phyloP scores from a whole-genome alignment of 2,797 vertebrate genomes.

The Typhlichthys eigenmanni region DNA sequence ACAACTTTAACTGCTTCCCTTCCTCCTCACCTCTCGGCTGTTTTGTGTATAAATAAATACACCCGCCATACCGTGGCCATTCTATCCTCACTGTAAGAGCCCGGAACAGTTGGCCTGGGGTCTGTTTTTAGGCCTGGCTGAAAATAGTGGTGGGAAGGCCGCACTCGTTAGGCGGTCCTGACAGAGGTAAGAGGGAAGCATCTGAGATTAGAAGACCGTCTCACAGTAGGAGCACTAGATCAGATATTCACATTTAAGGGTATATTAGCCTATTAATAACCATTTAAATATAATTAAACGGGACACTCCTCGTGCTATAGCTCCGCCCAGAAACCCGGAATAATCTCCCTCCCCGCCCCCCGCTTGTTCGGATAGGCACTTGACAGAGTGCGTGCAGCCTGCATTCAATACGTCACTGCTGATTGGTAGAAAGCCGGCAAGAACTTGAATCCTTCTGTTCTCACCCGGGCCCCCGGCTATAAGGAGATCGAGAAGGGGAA shows the following conservation, averaged over 20 bases:
- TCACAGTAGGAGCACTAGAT: no score
- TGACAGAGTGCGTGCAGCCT: no score
- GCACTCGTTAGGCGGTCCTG: background rate
- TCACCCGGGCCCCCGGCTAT: background rate
- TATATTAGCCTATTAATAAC: no score
- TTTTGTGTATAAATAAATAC: slow-evolving; percentile 52
- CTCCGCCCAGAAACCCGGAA: no score
- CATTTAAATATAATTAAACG: no score
- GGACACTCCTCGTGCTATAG: no score
- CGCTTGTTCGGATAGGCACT: no score
- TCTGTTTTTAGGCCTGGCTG: slow-evolving; percentile 56
- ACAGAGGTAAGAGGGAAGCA: background rate
- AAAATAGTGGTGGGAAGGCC: slow-evolving; percentile 51
- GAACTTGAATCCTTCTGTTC: background rate
- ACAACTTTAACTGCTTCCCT: slow-evolving; percentile 9
- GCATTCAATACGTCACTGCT: no score
- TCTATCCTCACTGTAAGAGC: slow-evolving; percentile 13
- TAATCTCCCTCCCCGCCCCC: no score
- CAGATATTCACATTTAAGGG: no score
- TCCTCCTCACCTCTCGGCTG: slow-evolving; percentile 38
- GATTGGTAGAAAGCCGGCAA: background rate
- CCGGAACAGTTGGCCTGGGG: slow-evolving; percentile 54
- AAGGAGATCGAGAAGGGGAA: no score
- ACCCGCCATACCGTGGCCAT: background rate
- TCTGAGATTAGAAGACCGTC: slow-evolving; percentile 8